Percentiles rank a stretch among this genome's conserved stretches.
These are phyloP conservation scores for Nemopilema nomurai DNA, from an alignment of 30 jellyfish, hydroid and myxozoan species.

Conservation along the genomic window DNA sequence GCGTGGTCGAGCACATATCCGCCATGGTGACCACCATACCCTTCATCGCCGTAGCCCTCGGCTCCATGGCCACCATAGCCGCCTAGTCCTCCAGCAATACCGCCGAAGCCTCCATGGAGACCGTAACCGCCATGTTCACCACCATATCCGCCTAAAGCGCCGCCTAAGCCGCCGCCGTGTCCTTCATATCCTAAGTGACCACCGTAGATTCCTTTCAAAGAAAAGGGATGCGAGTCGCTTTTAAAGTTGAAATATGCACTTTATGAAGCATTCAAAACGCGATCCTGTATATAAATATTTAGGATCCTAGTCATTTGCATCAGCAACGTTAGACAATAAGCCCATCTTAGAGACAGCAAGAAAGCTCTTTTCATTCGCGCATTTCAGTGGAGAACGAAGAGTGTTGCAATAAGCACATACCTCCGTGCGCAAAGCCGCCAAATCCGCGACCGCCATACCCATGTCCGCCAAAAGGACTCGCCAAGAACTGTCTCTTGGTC, in stretches of 20 bases:
- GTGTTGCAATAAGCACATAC: too few species aligned
- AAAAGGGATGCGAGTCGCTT: too few species aligned
- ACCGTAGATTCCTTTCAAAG: constrained; percentile 2
- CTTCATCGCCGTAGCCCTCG: constrained; percentile 53
- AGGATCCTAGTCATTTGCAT: too few species aligned
- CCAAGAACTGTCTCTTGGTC: constrained; percentile 78
- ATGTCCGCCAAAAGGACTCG: constrained; percentile 19
- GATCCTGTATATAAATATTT: too few species aligned
- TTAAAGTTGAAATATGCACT: too few species aligned
- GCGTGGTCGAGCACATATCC: constrained; percentile 44
- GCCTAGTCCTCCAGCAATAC: constrained; percentile 63
- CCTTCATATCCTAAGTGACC: constrained; percentile 45
- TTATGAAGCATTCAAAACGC: too few species aligned
- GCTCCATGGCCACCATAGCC: constrained; percentile 31
- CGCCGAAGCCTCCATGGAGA: constrained; percentile 48
- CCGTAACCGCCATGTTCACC: constrained; percentile 67
- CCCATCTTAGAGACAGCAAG: too few species aligned
- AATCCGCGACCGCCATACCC: constrained; percentile 41
- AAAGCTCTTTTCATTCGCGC: too few species aligned
- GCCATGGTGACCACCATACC: constrained; percentile 67
- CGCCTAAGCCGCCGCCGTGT: constrained; percentile 41
- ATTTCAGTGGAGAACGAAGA: too few species aligned
- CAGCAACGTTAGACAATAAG: too few species aligned
- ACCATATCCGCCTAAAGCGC: constrained; percentile 72
- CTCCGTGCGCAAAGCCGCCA: constrained; percentile 32